phyloP scores from a whole-genome alignment of 2,113 vertebrate species.

The Pedetes capensis region DNA sequence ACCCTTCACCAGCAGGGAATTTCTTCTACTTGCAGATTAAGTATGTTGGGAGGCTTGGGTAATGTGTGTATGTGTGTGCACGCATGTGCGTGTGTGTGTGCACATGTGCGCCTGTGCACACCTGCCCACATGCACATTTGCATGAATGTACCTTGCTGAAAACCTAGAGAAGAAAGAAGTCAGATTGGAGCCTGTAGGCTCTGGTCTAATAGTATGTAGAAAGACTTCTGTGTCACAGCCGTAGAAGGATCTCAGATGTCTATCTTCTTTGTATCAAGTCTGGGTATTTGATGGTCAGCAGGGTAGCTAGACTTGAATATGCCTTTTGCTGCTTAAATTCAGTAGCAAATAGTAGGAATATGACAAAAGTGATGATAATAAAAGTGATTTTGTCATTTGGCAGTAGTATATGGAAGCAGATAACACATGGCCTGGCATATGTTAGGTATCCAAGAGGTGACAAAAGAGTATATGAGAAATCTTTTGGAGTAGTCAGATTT shows the following conservation, averaged over 20 bases:
- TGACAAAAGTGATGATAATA: not conserved
- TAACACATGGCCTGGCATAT: not conserved
- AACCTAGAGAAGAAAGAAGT: not conserved
- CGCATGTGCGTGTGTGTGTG: not conserved
- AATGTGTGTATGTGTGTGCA: not conserved
- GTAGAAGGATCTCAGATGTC: not conserved
- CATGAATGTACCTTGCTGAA: not conserved
- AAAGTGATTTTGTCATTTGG: not conserved
- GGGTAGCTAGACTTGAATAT: not conserved
- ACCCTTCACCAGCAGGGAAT: not conserved
- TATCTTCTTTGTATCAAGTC: not conserved
- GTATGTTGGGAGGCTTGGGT: not conserved
- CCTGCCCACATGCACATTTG: too few relatives aligned
- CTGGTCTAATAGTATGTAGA: not conserved
- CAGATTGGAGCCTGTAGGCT: not conserved
- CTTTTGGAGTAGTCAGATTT: not conserved
- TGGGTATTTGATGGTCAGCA: not conserved
- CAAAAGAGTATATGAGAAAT: not conserved
- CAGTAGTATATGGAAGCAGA: not conserved
- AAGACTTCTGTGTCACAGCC: not conserved
- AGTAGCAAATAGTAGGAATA: not conserved
- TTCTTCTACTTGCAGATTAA: conserved; percentile 4
- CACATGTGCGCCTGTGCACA: not conserved
- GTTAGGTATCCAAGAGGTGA: not conserved
- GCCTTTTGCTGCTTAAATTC: conserved; percentile 19